Conservation (phyloP, 2,113 vertebrate genomes). For the Podarcis muralis region DNA sequence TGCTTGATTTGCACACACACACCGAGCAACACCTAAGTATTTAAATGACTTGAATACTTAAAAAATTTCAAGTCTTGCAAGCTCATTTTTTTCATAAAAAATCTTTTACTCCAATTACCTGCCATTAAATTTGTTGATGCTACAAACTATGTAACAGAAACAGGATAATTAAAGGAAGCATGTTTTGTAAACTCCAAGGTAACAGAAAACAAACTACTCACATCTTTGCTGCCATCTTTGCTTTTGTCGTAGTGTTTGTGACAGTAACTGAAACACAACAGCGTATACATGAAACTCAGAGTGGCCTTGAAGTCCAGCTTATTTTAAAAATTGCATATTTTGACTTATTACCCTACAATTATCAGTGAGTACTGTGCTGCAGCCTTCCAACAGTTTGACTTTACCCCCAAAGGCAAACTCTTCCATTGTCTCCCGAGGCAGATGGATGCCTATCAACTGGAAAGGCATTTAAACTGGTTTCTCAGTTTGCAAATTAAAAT, state of each 20-base stretch:
- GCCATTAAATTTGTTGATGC: neutral
- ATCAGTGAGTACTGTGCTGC: neutral
- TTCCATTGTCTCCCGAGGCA: no score
- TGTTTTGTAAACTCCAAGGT: slow-evolving; percentile 1
- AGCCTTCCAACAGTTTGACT: no score
- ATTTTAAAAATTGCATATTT: neutral
- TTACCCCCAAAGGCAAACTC: no score
- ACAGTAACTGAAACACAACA: slow-evolving; percentile 86
- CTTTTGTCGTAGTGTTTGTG: slow-evolving; percentile 88
- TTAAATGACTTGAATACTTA: neutral
- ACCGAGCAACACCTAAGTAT: no score
- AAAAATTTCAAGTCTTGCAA: neutral
- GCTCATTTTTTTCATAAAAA: neutral
- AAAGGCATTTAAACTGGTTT: neutral
- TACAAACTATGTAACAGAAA: neutral
- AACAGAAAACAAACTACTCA: slow-evolving; percentile 75
- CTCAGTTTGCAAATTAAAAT: neutral
- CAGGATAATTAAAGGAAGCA: neutral
- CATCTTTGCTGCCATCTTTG: slow-evolving; percentile 91
- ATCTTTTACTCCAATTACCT: neutral
- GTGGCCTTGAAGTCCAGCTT: neutral
- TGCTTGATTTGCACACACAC: no score
- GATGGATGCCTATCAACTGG: no score
- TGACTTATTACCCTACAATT: neutral
- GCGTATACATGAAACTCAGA: slow-evolving; percentile 7